phyloP scores from a whole-genome alignment of 1,140 invertebrate species.

The Scaptodrosophila lebanonensis region DNA sequence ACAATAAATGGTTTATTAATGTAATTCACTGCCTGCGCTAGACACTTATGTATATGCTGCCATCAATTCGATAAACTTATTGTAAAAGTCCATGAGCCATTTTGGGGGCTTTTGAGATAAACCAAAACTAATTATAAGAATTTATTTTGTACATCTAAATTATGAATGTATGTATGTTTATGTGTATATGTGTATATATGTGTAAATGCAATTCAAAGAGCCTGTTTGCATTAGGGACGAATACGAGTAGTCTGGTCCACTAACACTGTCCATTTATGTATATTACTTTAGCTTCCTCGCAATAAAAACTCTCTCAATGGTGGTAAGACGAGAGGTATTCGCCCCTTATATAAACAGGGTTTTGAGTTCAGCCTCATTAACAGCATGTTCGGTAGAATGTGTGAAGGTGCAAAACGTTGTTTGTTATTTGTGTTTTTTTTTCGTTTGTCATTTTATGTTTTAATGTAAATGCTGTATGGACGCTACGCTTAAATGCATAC shows the following conservation, averaged over 20 bases:
- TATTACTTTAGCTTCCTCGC: too few species aligned
- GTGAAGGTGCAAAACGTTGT: too few species aligned
- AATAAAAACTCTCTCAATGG: too few species aligned
- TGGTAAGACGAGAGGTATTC: too few species aligned
- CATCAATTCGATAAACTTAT: slow-evolving; percentile 9
- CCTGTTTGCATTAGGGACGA: slow-evolving; percentile 10
- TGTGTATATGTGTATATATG: slow-evolving; percentile 6
- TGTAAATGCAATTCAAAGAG: slow-evolving; percentile 4
- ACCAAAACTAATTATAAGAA: slow-evolving; percentile 7
- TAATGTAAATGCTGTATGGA: too few species aligned
- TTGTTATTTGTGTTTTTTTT: too few species aligned
- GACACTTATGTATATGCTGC: slow-evolving; percentile 14
- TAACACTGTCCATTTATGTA: too few species aligned
- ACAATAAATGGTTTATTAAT: slow-evolving; percentile 27
- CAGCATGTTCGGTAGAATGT: too few species aligned
- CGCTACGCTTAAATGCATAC: too few species aligned
- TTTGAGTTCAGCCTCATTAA: slow-evolving; percentile 34
- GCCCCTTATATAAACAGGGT: slow-evolving; percentile 22
- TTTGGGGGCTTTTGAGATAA: not conserved
- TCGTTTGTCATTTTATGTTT: too few species aligned
- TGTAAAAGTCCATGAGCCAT: slow-evolving; percentile 8
- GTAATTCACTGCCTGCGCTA: slow-evolving; percentile 19
- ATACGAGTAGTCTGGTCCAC: too few species aligned
- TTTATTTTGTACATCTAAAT: slow-evolving; percentile 5
- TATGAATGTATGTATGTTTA: slow-evolving; percentile 3